phyloP scores from a whole-genome alignment of 2,888 invertebrate genomes.

The Holacanthella duospinosa region DNA sequence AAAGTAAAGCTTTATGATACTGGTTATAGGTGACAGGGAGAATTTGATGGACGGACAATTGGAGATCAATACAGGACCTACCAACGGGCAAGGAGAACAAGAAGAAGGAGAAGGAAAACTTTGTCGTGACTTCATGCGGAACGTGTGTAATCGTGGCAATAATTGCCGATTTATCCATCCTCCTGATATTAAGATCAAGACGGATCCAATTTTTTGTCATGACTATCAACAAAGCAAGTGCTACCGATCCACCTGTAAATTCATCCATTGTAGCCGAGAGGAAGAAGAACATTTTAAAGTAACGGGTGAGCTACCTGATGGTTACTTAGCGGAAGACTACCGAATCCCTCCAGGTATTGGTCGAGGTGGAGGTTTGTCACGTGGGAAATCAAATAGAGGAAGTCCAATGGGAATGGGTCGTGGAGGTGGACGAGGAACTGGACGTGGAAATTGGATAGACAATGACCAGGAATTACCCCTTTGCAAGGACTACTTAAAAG shows the following conservation, averaged over 20 bases:
- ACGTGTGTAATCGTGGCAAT: slow-evolving; percentile 52
- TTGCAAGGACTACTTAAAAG: slow-evolving; percentile 49
- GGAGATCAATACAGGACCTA: background rate
- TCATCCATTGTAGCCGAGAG: slow-evolving; percentile 63
- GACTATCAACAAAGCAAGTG: slow-evolving; percentile 44
- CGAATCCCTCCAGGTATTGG: background rate
- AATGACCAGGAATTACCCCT: slow-evolving; percentile 43
- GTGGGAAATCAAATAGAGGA: slow-evolving; percentile 5
- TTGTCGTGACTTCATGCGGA: slow-evolving; percentile 51
- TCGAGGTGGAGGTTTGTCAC: background rate
- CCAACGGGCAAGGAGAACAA: background rate
- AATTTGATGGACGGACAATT: background rate
- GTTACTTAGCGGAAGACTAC: background rate
- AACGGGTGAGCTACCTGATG: slow-evolving; percentile 57
- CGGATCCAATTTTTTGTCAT: slow-evolving; percentile 48
- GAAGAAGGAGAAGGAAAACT: slow-evolving; percentile 43
- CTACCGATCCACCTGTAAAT: slow-evolving; percentile 57
- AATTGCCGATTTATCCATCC: slow-evolving; percentile 37
- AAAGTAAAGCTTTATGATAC: too few relatives aligned
- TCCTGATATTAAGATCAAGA: slow-evolving; percentile 30
- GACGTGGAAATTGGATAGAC: slow-evolving; percentile 8
- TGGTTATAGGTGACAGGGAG: background rate
- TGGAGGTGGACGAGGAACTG: slow-evolving; percentile 10
- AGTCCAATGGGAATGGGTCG: slow-evolving; percentile 11
- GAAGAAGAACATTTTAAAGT: slow-evolving; percentile 60